phyloP scores from a whole-genome alignment of 37 sponge, comb jelly and placozoan genomes.

The Ianthella basta region DNA sequence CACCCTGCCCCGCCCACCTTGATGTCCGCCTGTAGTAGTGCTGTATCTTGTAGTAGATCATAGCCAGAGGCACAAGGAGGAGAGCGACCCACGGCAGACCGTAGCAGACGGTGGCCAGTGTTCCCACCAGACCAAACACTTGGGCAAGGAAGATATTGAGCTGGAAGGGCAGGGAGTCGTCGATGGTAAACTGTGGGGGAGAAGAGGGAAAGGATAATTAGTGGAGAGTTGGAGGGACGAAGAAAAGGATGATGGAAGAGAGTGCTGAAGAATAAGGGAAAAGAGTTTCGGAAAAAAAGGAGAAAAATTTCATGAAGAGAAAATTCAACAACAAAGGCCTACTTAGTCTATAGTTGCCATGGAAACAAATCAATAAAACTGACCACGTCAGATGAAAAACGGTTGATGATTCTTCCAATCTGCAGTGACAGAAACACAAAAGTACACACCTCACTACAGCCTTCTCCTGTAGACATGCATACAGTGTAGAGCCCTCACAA shows the following conservation, averaged over 20 bases:
- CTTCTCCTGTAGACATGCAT: not conserved
- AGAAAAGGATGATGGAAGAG: not conserved
- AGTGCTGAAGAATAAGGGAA: not conserved
- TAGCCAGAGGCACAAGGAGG: constrained; percentile 76
- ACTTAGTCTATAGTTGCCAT: no score
- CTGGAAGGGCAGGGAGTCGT: constrained; percentile 94
- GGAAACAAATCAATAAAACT: not conserved
- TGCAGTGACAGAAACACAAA: constrained; percentile 9
- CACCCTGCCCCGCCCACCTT: constrained; percentile 47
- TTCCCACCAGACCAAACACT: constrained; percentile 85
- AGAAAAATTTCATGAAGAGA: not conserved
- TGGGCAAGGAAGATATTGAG: constrained; percentile 95
- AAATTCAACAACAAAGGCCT: no score
- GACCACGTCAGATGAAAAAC: constrained; percentile 94
- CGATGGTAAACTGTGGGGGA: constrained; percentile 85
- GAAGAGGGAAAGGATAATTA: no score
- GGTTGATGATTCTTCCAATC: constrained; percentile 88
- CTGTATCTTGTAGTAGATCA: constrained; percentile 94
- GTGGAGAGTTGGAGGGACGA: no score
- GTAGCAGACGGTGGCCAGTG: constrained; percentile 88
- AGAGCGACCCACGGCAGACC: constrained; percentile 90
- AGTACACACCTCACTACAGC: not conserved
- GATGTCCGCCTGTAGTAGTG: constrained; percentile 94
- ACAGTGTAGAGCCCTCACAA: not conserved
- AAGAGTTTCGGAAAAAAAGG: not conserved